These are phyloP conservation scores for Xenentodon cancila DNA, from an alignment of 2,797 vertebrate genomes.

Conservation along the genomic window DNA sequence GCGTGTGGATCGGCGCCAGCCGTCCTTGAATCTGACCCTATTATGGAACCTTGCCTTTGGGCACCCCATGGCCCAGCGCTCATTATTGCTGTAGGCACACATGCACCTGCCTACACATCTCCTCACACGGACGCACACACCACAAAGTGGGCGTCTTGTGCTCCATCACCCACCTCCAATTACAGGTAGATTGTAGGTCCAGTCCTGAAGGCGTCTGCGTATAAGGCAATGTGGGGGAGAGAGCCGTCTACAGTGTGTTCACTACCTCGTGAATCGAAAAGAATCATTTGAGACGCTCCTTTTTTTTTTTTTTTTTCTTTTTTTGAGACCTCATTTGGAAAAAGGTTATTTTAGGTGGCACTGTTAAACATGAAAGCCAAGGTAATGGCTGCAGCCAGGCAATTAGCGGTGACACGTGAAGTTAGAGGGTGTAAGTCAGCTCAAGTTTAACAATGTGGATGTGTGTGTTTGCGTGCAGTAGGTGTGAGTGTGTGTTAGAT, in stretches of 20 bases:
- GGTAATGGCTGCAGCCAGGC: slow-evolving; percentile 46
- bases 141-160: slow-evolving; percentile 10
- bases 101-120: slow-evolving; percentile 19
- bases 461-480: slow-evolving; percentile 15
- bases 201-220: slow-evolving; percentile 15
- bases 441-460: slow-evolving; percentile 46
- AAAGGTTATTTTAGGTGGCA: slow-evolving; percentile 47
- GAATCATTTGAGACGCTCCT: slow-evolving; percentile 34
- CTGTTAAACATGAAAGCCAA: slow-evolving; percentile 52
- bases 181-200: slow-evolving; percentile 34
- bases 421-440: slow-evolving; percentile 40
- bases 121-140: slow-evolving; percentile 18
- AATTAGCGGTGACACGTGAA: slow-evolving; percentile 51
- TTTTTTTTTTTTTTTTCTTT: background rate
- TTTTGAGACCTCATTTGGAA: slow-evolving; percentile 48
- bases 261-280: slow-evolving; percentile 20
- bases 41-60: slow-evolving; percentile 69
- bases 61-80: slow-evolving; percentile 64
- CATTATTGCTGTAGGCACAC: slow-evolving; percentile 58
- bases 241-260: background rate
- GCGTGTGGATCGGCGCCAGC: slow-evolving; percentile 47
- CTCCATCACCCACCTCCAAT: slow-evolving; percentile 37
- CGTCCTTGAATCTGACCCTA: slow-evolving; percentile 70
- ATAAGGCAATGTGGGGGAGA: background rate
- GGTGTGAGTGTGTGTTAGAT: slow-evolving; percentile 51